These are phyloP conservation scores for Sparus aurata DNA, from an alignment of 2,797 vertebrate genomes.

Conservation along the genomic window DNA sequence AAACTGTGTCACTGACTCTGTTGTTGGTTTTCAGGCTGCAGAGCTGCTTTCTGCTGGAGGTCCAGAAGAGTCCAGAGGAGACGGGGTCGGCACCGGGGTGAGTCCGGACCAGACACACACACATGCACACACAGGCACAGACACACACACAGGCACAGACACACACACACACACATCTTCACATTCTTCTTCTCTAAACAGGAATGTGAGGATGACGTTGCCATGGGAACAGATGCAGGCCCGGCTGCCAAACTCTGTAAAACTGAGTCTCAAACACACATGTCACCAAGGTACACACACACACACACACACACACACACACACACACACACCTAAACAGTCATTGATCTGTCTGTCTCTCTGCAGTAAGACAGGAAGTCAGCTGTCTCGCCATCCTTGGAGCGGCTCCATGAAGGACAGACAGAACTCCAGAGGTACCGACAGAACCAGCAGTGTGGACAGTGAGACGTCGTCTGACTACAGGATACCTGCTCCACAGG, in stretches of 20 bases:
- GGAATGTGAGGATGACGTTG: conserved; percentile 55
- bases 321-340: not conserved
- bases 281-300: conserved; percentile 67
- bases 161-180: not conserved
- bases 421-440: conserved; percentile 78
- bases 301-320: not conserved
- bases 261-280: conserved; percentile 74
- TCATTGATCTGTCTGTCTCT: not conserved
- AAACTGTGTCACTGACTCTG: conserved; percentile 15
- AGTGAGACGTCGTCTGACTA: conserved; percentile 77
- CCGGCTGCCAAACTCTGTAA: conserved; percentile 67
- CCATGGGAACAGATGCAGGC: conserved; percentile 50
- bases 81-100: conserved; percentile 15
- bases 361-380: conserved; percentile 52
- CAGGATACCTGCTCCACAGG: conserved; percentile 49
- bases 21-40: conserved; percentile 2
- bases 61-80: conserved; percentile 12
- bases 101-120: not conserved
- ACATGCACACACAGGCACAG: not conserved
- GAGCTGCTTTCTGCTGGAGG: conserved; percentile 14
- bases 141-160: not conserved
- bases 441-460: conserved; percentile 80
- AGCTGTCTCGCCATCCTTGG: conserved; percentile 65
- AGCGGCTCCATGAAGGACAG: conserved; percentile 79
- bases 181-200: conserved; percentile 27